Evolutionary conservation across 1,140 invertebrate species (phyloP), one percentile per base, ranked within the genome.

Genomic region (Bicyclus anynana): DNA sequence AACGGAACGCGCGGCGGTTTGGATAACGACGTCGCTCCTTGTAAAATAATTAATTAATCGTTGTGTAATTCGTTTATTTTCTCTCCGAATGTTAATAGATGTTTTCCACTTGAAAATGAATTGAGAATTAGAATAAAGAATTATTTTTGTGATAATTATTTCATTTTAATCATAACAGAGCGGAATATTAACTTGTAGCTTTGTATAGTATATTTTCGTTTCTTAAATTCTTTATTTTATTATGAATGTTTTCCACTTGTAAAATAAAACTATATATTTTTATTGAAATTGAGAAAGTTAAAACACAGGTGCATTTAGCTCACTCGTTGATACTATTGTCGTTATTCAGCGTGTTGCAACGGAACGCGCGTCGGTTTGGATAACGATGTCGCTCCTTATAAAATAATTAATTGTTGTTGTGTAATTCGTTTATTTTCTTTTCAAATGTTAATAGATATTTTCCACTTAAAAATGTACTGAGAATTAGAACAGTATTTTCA

Each of bases 81-180:
- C 16, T 4, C 20, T 52, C 33, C 35, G 26, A 33, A 52, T 52
- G 29, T 35, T 35, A 50, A 50, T 35, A 16, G 44, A 48, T 56
- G 53, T 48, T 48, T 56, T 56, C 44, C 44, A 38, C 29, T 52
- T 52, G 50, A 52, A 52, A 52, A 52, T 49, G 17, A 33, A 27
- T 27, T 0, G 10, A 2, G 5, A 27, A 27, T 27, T n/a, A n/a
- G n/a, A n/a, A 4, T 27, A 1, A 2, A 27, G 26, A 27, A 27
- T 1, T 35, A 35, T 35, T 35, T 35, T 13, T 2, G 10, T 4
- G 6, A 12, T 13, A n/a, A n/a, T n/a, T n/a, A n/a, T n/a, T n/a
- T n/a, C n/a, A n/a, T n/a, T n/a, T n/a, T n/a, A n/a, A n/a, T n/a
- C n/a, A n/a, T n/a, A n/a, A n/a, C n/a, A n/a, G n/a, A n/a, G n/a